A percentile compares a stretch with the other conserved stretches of the same genome.
Conservation (phyloP, 2,797 vertebrate species). For the Labeo calbasu region DNA sequence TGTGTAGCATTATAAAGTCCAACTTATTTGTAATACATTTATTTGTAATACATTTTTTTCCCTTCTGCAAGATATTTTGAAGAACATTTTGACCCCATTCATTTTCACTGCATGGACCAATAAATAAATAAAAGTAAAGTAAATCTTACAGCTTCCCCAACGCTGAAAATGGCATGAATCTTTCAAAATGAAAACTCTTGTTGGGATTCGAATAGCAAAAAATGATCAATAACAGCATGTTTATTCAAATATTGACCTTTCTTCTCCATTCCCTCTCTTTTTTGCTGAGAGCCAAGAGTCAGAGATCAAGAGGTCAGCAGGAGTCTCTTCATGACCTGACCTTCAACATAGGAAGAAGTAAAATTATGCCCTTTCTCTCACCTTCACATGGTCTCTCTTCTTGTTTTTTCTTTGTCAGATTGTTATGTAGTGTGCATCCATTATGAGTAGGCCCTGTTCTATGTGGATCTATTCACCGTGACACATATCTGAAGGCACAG, state of each 20-base stretch:
- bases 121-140: background rate
- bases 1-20: background rate
- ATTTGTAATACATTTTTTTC: background rate
- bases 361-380: slow-evolving; percentile 7
- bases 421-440: background rate
- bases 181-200: background rate
- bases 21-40: background rate
- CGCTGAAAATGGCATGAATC: background rate
- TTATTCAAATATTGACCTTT: slow-evolving; percentile 28
- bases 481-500: background rate
- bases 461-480: background rate
- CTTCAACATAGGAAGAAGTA: background rate
- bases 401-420: background rate
- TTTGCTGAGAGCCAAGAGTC: slow-evolving; percentile 68
- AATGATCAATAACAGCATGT: slow-evolving; percentile 2
- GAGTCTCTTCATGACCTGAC: slow-evolving; percentile 1
- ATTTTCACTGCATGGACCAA: background rate
- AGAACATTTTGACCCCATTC: background rate
- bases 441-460: background rate
- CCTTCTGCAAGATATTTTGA: background rate
- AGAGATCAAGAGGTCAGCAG: slow-evolving; percentile 57
- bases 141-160: background rate
- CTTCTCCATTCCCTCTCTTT: slow-evolving; percentile 61
- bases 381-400: background rate
- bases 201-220: background rate